These are phyloP conservation scores for Chrysolina oricalcia DNA, from an alignment of 2,888 invertebrate species.

Conservation along the genomic window DNA sequence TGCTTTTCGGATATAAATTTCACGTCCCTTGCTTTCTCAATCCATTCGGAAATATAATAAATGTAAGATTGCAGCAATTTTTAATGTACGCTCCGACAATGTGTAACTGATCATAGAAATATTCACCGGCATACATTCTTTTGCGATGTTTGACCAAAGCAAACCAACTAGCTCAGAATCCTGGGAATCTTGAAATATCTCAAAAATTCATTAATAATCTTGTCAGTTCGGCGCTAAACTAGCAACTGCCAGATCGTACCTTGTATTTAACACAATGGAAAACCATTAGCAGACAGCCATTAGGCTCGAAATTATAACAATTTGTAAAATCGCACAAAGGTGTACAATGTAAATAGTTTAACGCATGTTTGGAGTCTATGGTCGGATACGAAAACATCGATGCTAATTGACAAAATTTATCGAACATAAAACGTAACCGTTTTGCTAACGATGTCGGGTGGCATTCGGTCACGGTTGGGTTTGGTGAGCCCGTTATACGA, in stretches of 20 bases:
- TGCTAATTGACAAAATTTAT: constrained; percentile 32
- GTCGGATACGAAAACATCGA: constrained; percentile 26
- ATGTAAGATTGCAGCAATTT: too few species aligned
- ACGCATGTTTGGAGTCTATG: constrained; percentile 43
- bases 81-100: too few species aligned
- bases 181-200: constrained; percentile 38
- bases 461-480: not conserved
- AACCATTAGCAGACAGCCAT: constrained; percentile 57
- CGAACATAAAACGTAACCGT: constrained; percentile 8
- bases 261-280: constrained; percentile 48
- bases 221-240: constrained; percentile 41
- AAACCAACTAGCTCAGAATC: constrained; percentile 1
- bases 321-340: constrained; percentile 49
- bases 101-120: not conserved
- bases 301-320: constrained; percentile 47
- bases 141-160: not conserved
- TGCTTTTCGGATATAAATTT: too few species aligned
- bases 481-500: not conserved
- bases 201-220: constrained; percentile 50
- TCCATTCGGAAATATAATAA: too few species aligned
- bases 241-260: constrained; percentile 47
- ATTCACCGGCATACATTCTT: not conserved
- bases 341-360: constrained; percentile 49
- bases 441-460: constrained; percentile 20
- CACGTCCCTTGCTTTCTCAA: too few species aligned